These are phyloP conservation scores for Atherix ibis DNA, from an alignment of 2,888 invertebrate genomes.

Conservation along the genomic window DNA sequence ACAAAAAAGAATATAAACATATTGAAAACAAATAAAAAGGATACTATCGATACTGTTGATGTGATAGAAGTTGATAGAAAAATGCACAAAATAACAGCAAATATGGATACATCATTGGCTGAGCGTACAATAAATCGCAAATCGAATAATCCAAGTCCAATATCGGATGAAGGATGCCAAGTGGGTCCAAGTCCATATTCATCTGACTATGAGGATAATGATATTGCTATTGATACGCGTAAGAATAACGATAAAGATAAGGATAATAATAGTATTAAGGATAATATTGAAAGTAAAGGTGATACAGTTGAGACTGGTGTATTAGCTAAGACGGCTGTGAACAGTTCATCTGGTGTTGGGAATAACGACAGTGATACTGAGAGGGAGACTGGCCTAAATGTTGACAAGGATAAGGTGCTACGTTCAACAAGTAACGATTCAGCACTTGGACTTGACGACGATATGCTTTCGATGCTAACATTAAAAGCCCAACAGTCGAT, in stretches of 20 bases:
- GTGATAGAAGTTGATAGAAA: neutral
- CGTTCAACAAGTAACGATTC: slow-evolving; percentile 32
- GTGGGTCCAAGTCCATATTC: slow-evolving; percentile 26
- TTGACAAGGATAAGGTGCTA: slow-evolving; percentile 23
- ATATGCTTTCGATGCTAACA: slow-evolving; percentile 14
- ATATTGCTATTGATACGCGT: slow-evolving; percentile 8
- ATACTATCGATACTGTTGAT: neutral
- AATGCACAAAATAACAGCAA: neutral
- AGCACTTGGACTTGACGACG: slow-evolving; percentile 28
- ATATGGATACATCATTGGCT: neutral
- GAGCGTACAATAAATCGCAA: too few relatives aligned
- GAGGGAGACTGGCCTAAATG: slow-evolving; percentile 12
- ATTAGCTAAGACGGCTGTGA: neutral
- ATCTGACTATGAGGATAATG: slow-evolving; percentile 19
- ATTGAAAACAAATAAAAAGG: neutral
- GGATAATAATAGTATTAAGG: too few relatives aligned
- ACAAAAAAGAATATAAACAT: too few relatives aligned
- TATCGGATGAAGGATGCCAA: slow-evolving; percentile 29
- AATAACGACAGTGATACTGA: slow-evolving; percentile 12
- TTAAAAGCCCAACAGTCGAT: too few relatives aligned
- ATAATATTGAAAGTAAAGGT: too few relatives aligned
- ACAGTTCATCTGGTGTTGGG: too few relatives aligned
- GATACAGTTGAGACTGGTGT: neutral
- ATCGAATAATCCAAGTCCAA: slow-evolving; percentile 16
- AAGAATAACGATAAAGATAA: neutral